Evolutionary conservation across 2,888 invertebrate species (phyloP).

Genomic region (Hydropsyche betteni): DNA sequence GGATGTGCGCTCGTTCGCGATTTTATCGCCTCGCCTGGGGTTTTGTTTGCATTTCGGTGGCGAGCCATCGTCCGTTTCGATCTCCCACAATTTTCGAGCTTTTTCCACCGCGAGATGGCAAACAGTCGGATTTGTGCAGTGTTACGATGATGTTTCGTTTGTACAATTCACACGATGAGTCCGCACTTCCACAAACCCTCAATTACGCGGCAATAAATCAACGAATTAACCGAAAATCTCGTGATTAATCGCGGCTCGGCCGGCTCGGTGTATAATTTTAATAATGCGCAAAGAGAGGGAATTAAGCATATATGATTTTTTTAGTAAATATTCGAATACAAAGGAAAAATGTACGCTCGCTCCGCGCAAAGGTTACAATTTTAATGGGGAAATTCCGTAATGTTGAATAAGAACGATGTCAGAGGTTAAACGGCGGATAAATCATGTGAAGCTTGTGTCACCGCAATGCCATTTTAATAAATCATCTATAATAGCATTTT

Average conservation of each 20-base stretch:
- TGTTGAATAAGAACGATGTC: slow-evolving; percentile 13
- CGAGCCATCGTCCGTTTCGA: background rate
- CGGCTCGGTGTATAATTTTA: slow-evolving; percentile 6
- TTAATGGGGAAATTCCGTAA: slow-evolving; percentile 9
- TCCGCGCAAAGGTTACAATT: background rate
- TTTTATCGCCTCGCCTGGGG: background rate
- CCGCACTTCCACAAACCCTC: slow-evolving; percentile 9
- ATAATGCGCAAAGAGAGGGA: background rate
- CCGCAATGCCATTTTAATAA: slow-evolving; percentile 1
- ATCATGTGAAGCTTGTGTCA: background rate
- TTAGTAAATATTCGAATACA: too few species aligned
- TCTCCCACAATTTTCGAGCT: background rate
- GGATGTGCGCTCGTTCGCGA: slow-evolving; percentile 14
- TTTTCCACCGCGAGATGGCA: too few species aligned
- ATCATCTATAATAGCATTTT: slow-evolving; percentile 24
- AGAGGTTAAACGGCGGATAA: slow-evolving; percentile 26
- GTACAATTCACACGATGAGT: slow-evolving; percentile 22
- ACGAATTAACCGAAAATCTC: slow-evolving; percentile 21
- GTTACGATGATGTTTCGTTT: background rate
- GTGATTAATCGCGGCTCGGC: slow-evolving; percentile 15
- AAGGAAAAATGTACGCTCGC: too few species aligned
- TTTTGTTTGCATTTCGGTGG: slow-evolving; percentile 26
- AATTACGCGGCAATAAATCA: slow-evolving; percentile 25
- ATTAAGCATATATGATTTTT: too few species aligned
- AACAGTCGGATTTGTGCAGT: too few species aligned